phyloP scores from a whole-genome alignment of 2,113 vertebrate genomes.

The Mungos mungo region DNA sequence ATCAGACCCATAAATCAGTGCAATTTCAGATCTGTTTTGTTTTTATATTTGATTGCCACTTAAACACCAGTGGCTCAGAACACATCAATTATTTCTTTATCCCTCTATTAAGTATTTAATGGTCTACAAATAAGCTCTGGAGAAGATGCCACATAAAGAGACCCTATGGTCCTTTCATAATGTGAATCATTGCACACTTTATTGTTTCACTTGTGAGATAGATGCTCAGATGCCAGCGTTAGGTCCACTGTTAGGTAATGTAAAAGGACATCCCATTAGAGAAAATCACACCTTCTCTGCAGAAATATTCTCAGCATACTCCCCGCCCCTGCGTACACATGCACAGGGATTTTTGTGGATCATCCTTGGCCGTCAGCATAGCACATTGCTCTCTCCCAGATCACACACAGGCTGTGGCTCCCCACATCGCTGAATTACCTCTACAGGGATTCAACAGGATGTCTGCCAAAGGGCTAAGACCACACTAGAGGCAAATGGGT shows the following conservation, averaged over 20 bases:
- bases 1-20: background rate
- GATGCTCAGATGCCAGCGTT: background rate
- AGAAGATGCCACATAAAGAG: constrained; percentile 36
- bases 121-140: constrained; percentile 22
- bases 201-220: background rate
- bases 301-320: background rate
- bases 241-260: background rate
- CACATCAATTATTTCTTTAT: constrained; percentile 48
- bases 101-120: constrained; percentile 47
- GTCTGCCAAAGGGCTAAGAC: background rate
- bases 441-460: background rate
- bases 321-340: background rate
- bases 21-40: constrained; percentile 42
- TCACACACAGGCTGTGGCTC: background rate
- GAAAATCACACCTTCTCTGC: background rate
- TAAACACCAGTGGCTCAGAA: constrained; percentile 37
- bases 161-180: background rate
- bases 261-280: background rate
- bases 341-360: background rate
- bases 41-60: constrained; percentile 60
- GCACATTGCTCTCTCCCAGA: background rate
- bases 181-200: background rate
- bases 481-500: background rate
- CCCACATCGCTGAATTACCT: background rate
- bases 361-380: background rate